Evolutionary conservation across 2,888 invertebrate species (phyloP), one percentile per base, ranked within the genome.

Genomic region (Ganaspis brasiliensis): DNA sequence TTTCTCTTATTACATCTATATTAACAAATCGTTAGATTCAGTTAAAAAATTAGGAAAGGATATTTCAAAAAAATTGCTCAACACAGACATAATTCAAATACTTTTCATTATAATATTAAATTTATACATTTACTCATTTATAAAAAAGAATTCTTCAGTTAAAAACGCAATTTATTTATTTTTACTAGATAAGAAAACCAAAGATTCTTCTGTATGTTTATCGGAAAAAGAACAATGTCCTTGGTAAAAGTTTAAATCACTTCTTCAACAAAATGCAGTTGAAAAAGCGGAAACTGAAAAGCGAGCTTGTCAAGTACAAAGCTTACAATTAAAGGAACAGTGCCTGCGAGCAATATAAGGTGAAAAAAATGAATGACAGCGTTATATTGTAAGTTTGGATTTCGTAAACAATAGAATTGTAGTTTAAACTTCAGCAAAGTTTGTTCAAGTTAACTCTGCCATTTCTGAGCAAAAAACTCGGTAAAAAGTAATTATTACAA

Each of bases 241-340:
- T 12, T 8, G 5, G 9, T 26, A 45, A 67, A 14, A 24, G 9
- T 19, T 67, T 26, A 16, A 45, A 40, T n/a, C 45, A 67, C 10
- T 67, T 26, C 40, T 45, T 67, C 8, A 45, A 21, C 21, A 24
- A 26, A 67, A 45, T 24, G 67, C 14, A 40, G 21, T 45, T 26
- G 24, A n/a, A 40, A 67, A 37, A 67, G 63, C 8, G 52, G 19
- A 19, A 52, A 19, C 52, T 19, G 40, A 67, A 67, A 67, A 67
- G 67, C 67, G 45, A 45, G 45, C n/a, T 40, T 67, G 24, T 67
- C 67, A 45, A 67, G 19, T 21, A 63, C 63, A 63, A 45, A 67
- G 67, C 67, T 45, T n/a, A 67, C n/a, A 24, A 45, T 67, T 67
- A 67, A 67, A 26, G 45, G 45, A 45, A 67, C 67, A 67, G 45